Conservation (phyloP, 1,140 invertebrate genomes). For the Pararge aegeria region DNA sequence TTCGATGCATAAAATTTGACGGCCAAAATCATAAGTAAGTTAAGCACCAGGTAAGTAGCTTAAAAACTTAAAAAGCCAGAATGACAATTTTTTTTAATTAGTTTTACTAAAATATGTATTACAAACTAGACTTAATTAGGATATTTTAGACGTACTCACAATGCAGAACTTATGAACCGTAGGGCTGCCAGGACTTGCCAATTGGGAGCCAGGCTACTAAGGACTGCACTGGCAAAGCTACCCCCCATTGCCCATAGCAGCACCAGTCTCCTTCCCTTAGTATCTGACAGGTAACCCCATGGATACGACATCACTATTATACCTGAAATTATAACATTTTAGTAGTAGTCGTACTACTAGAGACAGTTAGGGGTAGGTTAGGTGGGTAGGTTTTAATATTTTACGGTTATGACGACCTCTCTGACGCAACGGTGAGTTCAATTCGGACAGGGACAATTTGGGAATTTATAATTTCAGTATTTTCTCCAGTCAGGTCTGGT, state of each 20-base stretch:
- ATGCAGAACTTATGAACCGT: constrained; percentile 50
- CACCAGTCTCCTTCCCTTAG: constrained; percentile 68
- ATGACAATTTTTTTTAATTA: too few species aligned
- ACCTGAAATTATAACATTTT: constrained; percentile 37
- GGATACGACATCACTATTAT: constrained; percentile 74
- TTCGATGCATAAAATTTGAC: too few species aligned
- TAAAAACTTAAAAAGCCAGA: too few species aligned
- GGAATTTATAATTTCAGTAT: too few species aligned
- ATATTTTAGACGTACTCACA: constrained; percentile 41
- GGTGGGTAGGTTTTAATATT: too few species aligned
- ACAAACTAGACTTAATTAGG: background rate
- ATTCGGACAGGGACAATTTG: too few species aligned
- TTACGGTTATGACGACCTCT: too few species aligned
- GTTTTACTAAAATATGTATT: background rate
- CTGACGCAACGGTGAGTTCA: too few species aligned
- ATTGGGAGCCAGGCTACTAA: constrained; percentile 58
- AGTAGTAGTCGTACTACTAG: background rate
- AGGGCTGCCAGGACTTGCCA: constrained; percentile 56
- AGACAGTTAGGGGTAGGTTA: too few species aligned
- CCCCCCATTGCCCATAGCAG: constrained; percentile 67
- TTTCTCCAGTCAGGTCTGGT: too few species aligned
- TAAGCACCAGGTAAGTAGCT: too few species aligned
- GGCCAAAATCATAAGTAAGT: too few species aligned
- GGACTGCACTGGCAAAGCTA: constrained; percentile 47
- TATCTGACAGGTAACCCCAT: constrained; percentile 80